These are phyloP conservation scores for Sclerurus mexicanus DNA, from an alignment of 2,113 vertebrate species.

Conservation along the genomic window DNA sequence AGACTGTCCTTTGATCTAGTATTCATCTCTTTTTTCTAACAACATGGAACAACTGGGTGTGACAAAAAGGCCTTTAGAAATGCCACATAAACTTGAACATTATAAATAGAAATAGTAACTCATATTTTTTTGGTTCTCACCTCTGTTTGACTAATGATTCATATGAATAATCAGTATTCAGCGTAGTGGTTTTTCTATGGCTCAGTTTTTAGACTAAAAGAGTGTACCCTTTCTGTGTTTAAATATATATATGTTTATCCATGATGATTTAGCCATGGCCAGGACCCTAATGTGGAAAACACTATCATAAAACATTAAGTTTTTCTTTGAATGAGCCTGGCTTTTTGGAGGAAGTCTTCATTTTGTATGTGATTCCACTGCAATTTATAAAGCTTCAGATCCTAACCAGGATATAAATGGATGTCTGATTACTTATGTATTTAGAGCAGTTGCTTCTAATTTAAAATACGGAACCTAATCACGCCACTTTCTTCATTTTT, in stretches of 20 bases:
- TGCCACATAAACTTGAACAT: not conserved
- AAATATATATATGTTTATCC: conserved; percentile 32
- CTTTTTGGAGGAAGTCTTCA: conserved; percentile 23
- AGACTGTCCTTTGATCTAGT: conserved; percentile 20
- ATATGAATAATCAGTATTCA: conserved; percentile 35
- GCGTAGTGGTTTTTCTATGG: conserved; percentile 28
- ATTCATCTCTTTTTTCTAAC: not conserved
- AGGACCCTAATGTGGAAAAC: conserved; percentile 44
- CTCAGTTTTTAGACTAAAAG: conserved; percentile 51
- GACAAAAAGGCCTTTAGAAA: conserved; percentile 46
- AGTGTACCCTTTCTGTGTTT: conserved; percentile 37
- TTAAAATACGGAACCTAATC: conserved; percentile 66
- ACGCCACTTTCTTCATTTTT: conserved; percentile 33
- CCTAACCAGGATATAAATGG: conserved; percentile 33
- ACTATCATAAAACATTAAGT: conserved; percentile 14
- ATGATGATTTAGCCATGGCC: not conserved
- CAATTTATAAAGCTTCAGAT: conserved; percentile 56
- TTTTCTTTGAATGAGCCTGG: conserved; percentile 24
- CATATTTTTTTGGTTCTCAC: conserved; percentile 30
- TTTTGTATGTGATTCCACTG: conserved; percentile 44
- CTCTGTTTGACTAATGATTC: conserved; percentile 61
- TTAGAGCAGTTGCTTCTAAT: conserved; percentile 52
- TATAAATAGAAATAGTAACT: conserved; percentile 64
- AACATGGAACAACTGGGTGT: not conserved
- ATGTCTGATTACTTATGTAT: conserved; percentile 61